phyloP scores from a whole-genome alignment of 1,140 invertebrate genomes.

The Anoplophora glabripennis region DNA sequence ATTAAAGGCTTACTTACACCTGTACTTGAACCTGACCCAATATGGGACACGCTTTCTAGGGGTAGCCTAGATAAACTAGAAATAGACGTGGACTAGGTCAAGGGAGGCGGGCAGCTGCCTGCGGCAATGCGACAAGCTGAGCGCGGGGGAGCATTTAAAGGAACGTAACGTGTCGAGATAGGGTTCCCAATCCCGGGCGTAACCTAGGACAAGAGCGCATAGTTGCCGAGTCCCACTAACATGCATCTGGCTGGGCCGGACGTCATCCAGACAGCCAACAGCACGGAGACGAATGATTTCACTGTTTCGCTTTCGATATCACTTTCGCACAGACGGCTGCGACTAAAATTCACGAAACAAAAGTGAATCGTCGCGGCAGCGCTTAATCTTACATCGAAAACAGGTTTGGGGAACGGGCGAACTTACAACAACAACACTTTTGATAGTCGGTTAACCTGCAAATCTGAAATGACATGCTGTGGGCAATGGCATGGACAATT shows the following conservation, averaged over 20 bases:
- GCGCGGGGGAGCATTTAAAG: conserved; percentile 3
- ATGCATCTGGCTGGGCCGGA: neutral
- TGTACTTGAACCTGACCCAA: conserved; percentile 49
- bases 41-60: conserved; percentile 37
- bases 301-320: conserved; percentile 35
- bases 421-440: conserved; percentile 16
- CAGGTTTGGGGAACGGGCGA: conserved; percentile 26
- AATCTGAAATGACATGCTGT: conserved; percentile 23
- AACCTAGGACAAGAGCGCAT: conserved; percentile 38
- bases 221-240: conserved; percentile 27
- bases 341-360: conserved; percentile 30
- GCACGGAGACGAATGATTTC: neutral
- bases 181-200: conserved; percentile 30
- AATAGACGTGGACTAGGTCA: conserved; percentile 29
- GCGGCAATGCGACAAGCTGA: neutral
- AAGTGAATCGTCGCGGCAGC: conserved; percentile 33
- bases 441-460: conserved; percentile 33
- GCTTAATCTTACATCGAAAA: conserved; percentile 25
- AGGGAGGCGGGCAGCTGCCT: conserved; percentile 11
- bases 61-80: conserved; percentile 36
- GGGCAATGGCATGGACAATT: conserved; percentile 22
- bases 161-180: conserved; percentile 14
- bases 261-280: conserved; percentile 1
- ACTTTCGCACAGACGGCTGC: conserved; percentile 31
- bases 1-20: conserved; percentile 33